Base-by-base conservation (phyloP, 2,888 invertebrate species). In the Bugula neritina region DNA sequence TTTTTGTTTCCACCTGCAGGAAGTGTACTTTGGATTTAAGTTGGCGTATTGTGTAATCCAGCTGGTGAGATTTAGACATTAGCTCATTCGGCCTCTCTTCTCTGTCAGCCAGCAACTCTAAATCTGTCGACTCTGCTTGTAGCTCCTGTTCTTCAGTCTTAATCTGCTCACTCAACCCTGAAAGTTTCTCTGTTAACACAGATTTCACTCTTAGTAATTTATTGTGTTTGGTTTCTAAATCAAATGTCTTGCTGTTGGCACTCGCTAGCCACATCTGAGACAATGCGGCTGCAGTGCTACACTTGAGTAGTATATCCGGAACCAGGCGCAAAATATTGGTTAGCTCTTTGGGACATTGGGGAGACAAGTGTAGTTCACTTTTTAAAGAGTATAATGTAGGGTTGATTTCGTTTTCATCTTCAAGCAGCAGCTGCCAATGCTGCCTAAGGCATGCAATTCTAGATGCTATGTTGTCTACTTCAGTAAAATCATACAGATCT, bases 291-390 rank as follows among this genome's bases (percentile, higher is more conserved):
- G 77, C 77, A 54, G 79, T 79, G 70, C 77, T 76, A 52, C 79
- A 77, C 71, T 80, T 80, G 17, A 79, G 74, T 35, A 80, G 73
- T 25, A 80, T 76, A 72, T 80, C 80, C 1, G 80, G 78, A 10
- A 80, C 75, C 1, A 79, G 71, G 3, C 80, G 72, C 31, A 79
- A 73, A 1, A 79, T 52, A 55, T 77, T 76, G 27, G 10, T 31
- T 23, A 54, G 5, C 23, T 43, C 35, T 23, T 29, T 43, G 2
- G 70, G 70, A n/a, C 63, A 63, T 63, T 34, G 31, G 2, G 2
- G 2, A 23, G 35, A 13, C 13, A 29, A 3, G 5, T 17, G 2
- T 3, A 43, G 2, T 17, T n/a, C 5, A 71, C 80, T 80, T 54
- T 80, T 79, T 34, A 77, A 75, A 55, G 79, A 75, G 55, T 78